Evolutionary conservation across 1,140 invertebrate genomes (phyloP).

Genomic region (Drosophila aff.): DNA sequence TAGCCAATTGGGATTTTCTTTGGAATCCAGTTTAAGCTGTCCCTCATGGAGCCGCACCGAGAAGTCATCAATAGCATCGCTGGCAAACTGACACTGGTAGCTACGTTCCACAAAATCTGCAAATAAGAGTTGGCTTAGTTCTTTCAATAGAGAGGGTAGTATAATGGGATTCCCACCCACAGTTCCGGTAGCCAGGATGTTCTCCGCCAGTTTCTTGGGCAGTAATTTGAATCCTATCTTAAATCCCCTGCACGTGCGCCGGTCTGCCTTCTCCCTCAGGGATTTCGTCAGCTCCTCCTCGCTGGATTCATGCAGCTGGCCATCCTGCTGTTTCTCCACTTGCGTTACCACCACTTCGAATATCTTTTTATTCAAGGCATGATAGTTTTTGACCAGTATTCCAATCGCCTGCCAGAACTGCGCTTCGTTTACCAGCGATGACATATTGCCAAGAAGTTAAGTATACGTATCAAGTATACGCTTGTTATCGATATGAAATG

Average conservation of each 20-base stretch:
- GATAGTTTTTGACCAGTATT: conserved; percentile 76
- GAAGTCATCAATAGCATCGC: conserved; percentile 47
- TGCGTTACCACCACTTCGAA: conserved; percentile 64
- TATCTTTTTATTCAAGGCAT: conserved; percentile 79
- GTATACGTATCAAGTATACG: conserved; percentile 1
- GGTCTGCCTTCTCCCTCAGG: conserved; percentile 1
- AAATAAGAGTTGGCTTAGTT: neutral
- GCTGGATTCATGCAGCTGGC: conserved; percentile 21
- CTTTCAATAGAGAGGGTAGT: no score
- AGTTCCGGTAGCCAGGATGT: conserved; percentile 57
- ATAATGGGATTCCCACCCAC: conserved; percentile 43
- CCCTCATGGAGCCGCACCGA: conserved; percentile 31
- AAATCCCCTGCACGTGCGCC: conserved; percentile 46
- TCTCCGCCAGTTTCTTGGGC: conserved; percentile 61
- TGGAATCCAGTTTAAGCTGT: conserved; percentile 20
- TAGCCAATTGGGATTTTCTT: conserved; percentile 33
- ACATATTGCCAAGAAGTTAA: conserved; percentile 27
- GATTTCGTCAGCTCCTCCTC: conserved; percentile 44
- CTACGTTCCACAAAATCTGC: conserved; percentile 47
- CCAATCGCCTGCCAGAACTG: conserved; percentile 71
- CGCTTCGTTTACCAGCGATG: conserved; percentile 46
- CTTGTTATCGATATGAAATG: conserved; percentile 1
- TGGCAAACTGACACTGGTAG: conserved; percentile 61
- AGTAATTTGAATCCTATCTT: conserved; percentile 66
- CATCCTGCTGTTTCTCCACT: conserved; percentile 50